Base-by-base conservation (phyloP, 2,888 invertebrate species). In the Auanema freiburgensis region DNA sequence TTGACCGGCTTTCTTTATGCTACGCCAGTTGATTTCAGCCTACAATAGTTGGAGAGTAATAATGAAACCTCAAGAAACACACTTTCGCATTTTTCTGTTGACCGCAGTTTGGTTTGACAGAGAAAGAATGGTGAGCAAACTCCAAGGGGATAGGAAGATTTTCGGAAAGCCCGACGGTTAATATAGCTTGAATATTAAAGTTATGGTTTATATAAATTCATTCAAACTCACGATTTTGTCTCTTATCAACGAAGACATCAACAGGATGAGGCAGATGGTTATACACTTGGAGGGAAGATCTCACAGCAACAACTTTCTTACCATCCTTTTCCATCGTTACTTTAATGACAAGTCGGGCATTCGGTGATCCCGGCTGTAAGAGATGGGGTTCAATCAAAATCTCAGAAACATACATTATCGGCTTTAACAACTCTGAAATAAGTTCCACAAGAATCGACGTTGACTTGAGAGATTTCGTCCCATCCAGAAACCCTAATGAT, bases 381-480 rank as follows among this genome's bases (percentile, higher is more conserved):
- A 46, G 12, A 49, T 6, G 57, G 12, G 25, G 12, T 23, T 21
- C 12, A 16, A 16, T 40, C 5, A 16, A 42, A n/a, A 59, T 52
- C 25, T 14, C 2, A 42, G 25, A 16, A 59, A 42, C 40, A n/a
- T 46, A 71, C 71, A 63, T 67, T 64, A 10, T 66, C 49, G n/a
- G 74, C 69, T 54, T 72, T 74, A 21, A 86, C 84, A 53, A 85
- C 80, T 54, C 88, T 80, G 79, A 96, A 97, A 87, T 91, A 97
- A 50, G 91, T 89, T 1, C 97, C 97, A 23, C 96, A 95, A 84
- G 92, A 90, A 85, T 98, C 97, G 0, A 98, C 92, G 10, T 93
- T 92, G 16, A 98, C 91, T 0, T 96, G 93, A 74, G 90, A 89
- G 57, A 92, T 89, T 42, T 89, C 87, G 71, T 90, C 88, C 93